Evolutionary conservation across 2,113 vertebrate genomes (phyloP).

Genomic region (Typhlomys cinereus): DNA sequence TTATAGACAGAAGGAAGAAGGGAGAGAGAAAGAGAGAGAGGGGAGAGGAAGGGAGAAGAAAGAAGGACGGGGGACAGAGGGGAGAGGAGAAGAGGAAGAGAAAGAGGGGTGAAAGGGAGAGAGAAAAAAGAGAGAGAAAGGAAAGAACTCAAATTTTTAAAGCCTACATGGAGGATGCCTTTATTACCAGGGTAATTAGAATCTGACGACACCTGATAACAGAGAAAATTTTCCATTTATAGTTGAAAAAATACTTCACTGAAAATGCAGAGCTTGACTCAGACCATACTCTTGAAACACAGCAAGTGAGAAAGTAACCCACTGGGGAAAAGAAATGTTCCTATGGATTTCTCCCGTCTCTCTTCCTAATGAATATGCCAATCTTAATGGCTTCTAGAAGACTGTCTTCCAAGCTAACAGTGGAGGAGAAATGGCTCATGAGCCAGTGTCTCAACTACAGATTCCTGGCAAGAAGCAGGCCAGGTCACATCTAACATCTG

Average conservation of each 20-base stretch:
- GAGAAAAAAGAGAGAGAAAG: neutral
- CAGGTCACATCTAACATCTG: neutral
- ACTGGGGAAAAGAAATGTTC: neutral
- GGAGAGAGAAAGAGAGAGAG: neutral
- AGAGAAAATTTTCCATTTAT: neutral
- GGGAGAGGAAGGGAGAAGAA: too few relatives aligned
- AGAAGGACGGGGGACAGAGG: too few relatives aligned
- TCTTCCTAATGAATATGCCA: conserved; percentile 30
- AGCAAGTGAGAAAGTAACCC: neutral
- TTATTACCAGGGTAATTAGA: neutral
- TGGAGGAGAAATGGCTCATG: neutral
- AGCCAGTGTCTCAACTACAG: neutral
- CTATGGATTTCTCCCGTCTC: neutral
- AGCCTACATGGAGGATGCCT: neutral
- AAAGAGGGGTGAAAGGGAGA: neutral
- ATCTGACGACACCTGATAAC: neutral
- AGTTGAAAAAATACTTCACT: neutral
- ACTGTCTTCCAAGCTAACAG: neutral
- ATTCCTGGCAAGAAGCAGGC: neutral
- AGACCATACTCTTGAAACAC: neutral
- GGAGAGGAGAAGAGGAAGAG: too few relatives aligned
- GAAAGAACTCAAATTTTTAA: neutral
- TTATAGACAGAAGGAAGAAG: too few relatives aligned
- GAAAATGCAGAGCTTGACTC: neutral
- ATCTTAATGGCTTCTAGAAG: neutral